These are phyloP conservation scores for Cephus rjabovi DNA, from an alignment of 2,888 invertebrate species.

Conservation along the genomic window DNA sequence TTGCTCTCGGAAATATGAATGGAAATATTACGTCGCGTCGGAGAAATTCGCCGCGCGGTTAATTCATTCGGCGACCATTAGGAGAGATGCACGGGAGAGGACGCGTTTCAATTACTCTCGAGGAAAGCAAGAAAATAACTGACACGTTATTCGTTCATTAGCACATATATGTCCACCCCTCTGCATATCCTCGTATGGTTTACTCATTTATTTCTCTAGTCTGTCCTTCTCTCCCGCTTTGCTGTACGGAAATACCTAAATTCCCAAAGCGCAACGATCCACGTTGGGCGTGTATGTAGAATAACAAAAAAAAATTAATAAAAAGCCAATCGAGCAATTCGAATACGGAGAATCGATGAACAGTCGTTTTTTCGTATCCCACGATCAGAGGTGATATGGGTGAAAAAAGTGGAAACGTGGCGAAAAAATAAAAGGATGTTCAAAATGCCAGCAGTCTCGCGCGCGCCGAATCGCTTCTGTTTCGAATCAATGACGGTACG, in stretches of 20 bases:
- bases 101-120: neutral
- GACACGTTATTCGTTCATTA: neutral
- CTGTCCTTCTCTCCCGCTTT: neutral
- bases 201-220: neutral
- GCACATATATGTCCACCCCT: neutral
- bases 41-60: conserved; percentile 9
- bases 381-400: neutral
- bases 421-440: neutral
- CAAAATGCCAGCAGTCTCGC: neutral
- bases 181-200: neutral
- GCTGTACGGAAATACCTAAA: neutral
- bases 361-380: neutral
- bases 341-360: neutral
- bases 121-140: neutral
- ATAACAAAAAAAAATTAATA: neutral
- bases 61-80: conserved; percentile 9
- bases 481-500: neutral
- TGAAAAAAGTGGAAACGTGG: neutral
- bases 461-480: neutral
- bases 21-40: conserved; percentile 14
- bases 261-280: neutral
- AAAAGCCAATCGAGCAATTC: neutral
- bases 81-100: neutral
- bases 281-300: neutral
- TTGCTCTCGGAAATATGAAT: conserved; percentile 13